Conservation (phyloP, 2,797 vertebrate species). For the Sitta carolinensis region DNA sequence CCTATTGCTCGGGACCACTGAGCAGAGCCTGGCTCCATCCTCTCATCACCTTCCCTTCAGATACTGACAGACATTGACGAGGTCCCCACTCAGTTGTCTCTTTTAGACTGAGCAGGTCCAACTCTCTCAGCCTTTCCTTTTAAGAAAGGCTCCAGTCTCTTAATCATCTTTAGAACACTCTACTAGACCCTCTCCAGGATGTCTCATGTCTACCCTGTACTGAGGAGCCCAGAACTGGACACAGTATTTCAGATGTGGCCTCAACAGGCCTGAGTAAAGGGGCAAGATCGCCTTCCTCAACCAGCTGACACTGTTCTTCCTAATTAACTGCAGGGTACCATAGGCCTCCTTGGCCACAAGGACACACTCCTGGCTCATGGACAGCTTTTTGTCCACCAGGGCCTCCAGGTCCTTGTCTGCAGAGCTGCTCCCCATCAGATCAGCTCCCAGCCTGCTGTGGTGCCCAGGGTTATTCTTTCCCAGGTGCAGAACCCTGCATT, state of each 20-base stretch:
- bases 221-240: not conserved
- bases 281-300: no score
- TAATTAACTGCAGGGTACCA: not conserved
- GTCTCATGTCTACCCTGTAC: not conserved
- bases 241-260: no score
- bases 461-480: accelerated
- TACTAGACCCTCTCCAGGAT: not conserved
- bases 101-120: not conserved
- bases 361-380: not conserved
- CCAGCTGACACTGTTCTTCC: accelerated
- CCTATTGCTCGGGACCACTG: not conserved
- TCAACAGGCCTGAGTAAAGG: not conserved
- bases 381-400: not conserved
- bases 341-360: not conserved
- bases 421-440: not conserved
- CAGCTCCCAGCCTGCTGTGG: accelerated
- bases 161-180: not conserved
- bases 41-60: not conserved
- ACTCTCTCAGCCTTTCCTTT: not conserved
- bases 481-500: accelerated
- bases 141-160: not conserved
- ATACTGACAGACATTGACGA: not conserved
- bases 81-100: not conserved
- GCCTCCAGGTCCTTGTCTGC: no score
- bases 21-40: not conserved